These are phyloP conservation scores for Lethocerus indicus DNA, from an alignment of 1,140 invertebrate genomes.

Conservation along the genomic window DNA sequence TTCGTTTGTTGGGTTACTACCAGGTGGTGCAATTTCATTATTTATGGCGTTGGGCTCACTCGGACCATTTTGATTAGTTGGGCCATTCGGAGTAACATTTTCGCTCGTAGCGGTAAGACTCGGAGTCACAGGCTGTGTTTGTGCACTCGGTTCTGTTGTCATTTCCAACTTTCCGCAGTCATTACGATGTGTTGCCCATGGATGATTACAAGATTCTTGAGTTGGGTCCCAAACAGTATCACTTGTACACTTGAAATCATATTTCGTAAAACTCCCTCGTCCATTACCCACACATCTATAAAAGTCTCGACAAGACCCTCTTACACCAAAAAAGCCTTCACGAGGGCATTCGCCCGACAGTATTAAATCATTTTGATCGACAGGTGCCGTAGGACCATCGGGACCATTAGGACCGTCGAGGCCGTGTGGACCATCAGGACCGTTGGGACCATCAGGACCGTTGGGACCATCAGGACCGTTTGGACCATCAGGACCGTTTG, in stretches of 20 bases:
- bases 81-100: no score
- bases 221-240: constrained; percentile 45
- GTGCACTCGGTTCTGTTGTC: background rate
- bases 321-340: constrained; percentile 37
- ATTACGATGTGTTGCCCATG: constrained; percentile 27
- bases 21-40: background rate
- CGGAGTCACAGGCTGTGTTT: constrained; percentile 7
- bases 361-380: no score
- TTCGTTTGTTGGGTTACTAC: background rate
- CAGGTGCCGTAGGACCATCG: no score
- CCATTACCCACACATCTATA: constrained; percentile 45
- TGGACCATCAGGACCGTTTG: no score
- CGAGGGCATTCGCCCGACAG: constrained; percentile 11
- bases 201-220: constrained; percentile 39
- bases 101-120: no score
- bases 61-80: no score
- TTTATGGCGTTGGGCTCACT: no score
- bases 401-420: background rate
- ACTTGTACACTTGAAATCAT: constrained; percentile 42
- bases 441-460: no score
- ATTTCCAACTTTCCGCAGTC: constrained; percentile 12
- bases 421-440: background rate
- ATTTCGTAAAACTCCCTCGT: constrained; percentile 32
- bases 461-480: no score
- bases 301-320: constrained; percentile 42